Base-by-base conservation (phyloP, 2,888 invertebrate genomes). In the Amaurobius ferox region DNA sequence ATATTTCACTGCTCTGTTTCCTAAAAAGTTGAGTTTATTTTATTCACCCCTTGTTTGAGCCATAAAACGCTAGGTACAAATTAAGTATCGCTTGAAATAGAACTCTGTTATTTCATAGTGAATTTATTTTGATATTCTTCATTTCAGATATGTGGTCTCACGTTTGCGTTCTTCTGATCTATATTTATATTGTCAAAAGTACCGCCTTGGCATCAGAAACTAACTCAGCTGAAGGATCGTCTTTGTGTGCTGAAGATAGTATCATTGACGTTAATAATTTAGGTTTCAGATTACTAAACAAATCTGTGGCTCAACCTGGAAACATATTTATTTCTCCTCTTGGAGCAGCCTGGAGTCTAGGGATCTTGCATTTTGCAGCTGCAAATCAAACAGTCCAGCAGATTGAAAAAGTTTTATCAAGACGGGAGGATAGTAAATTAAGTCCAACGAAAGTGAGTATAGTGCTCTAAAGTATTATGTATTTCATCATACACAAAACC, bases 271-370 rank as follows among this genome's bases (percentile, higher is more conserved):
- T 68, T 7, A 68, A 68, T 40, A 40, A 39, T 26, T 26, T 68
- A 28, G 68, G 68, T 11, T 68, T 68, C 16, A 11, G 26, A 40
- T 28, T 68, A 6, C 28, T 40, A 2, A 68, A 68, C 9, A 11
- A 40, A 40, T 6, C 40, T 6, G 23, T 40, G 0, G 9, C 39
- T 0, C 11, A 26, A 13, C 40, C 13, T 28, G 68, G 68, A 9
- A 68, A 68, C 13, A 13, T 40, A 13, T 68, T 68, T 6, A 19
- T 68, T 0, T 68, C 68, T 39, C 68, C 68, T 26, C 6, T 68
- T 28, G 68, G 68, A 23, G 28, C 28, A n/a, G 40, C 40, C n/a
- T 68, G 11, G 16, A 28, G 16, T 40, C 40, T 68, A 7, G 68
- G 68, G 13, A 40, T 68, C 26, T 13, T 40, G 28, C 28, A 68